Evolutionary conservation across 2,113 vertebrate species (phyloP), one percentile per base, ranked within the genome.

Genomic region (Halcyon senegalensis): DNA sequence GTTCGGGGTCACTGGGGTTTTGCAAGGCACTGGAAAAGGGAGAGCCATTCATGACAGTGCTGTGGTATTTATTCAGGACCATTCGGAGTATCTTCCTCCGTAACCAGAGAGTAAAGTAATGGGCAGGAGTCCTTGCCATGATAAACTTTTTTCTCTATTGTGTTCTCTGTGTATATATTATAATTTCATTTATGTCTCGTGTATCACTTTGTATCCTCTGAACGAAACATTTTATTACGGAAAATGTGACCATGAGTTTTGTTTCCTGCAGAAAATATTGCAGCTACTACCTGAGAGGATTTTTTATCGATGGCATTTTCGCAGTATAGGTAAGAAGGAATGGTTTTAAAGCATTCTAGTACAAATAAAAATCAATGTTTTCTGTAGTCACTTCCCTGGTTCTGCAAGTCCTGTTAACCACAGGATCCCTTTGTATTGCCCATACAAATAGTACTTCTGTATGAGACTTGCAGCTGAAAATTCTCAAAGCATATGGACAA

Each of bases 231-330:
- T 73, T 69, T 51, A 24, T 92, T 81, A 46, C 1, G 14, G 62
- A 75, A 72, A 86, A 62, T 51, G 23, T 94, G 78, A 94, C 90
- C 87, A 2, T 92, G 62, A 62, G 48, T 94, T 95, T 97, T 96
- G 89, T 97, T 97, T 98, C 95, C 94, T 97, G 82, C 98, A 99
- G 99, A 99, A 99, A 99, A 99, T 99, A 98, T 96, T 99, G 80
- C 99, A 99, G 94, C 98, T 99, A 89, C 99, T 99, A 94, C 99
- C 99, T 58, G 99, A 99, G 98, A 99, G 99, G 97, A 99, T 99
- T 98, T 99, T 99, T 98, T 99, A 98, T 97, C 98, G 99, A 96
- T 99, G 99, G 99, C 99, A 99, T 98, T 99, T 99, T 97, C 99
- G 99, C 98, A 99, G 99, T 98, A 99, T 99, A 99, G 99, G 99